Conservation (phyloP, 2,888 invertebrate species). For the Myathropa florea region DNA sequence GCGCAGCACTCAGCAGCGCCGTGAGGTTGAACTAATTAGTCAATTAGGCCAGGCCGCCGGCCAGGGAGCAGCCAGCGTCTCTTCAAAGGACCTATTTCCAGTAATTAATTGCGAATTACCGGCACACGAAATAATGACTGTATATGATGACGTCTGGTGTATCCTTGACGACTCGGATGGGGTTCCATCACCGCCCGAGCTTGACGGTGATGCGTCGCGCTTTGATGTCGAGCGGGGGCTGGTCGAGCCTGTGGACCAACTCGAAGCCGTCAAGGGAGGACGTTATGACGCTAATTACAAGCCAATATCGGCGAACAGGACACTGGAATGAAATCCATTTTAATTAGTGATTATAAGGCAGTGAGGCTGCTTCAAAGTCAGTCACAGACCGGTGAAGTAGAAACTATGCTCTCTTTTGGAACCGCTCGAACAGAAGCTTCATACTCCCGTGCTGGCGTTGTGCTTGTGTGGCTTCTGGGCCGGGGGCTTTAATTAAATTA, state of each 20-base stretch:
- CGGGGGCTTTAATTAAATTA: constrained; percentile 22
- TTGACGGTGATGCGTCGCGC: background rate
- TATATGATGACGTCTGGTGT: constrained; percentile 43
- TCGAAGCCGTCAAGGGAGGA: background rate
- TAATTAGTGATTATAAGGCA: background rate
- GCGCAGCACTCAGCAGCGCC: background rate
- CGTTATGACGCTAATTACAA: background rate
- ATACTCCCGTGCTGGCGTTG: background rate
- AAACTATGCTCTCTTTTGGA: background rate
- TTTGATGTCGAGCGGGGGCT: background rate
- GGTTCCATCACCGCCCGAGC: background rate
- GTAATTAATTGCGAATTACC: constrained; percentile 50
- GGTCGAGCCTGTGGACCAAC: background rate
- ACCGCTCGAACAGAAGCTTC: background rate
- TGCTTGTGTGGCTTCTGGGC: background rate
- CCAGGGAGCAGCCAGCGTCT: background rate
- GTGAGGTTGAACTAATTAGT: background rate
- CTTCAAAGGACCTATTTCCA: constrained; percentile 29
- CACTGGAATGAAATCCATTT: background rate
- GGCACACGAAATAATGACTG: constrained; percentile 39
- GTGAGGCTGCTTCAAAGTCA: background rate
- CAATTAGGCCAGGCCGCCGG: background rate
- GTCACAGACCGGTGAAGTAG: no score
- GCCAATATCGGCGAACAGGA: background rate
- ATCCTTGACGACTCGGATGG: constrained; percentile 1